Base-by-base conservation (phyloP, 2,113 vertebrate species). In the Pelmatolapia mariae region DNA sequence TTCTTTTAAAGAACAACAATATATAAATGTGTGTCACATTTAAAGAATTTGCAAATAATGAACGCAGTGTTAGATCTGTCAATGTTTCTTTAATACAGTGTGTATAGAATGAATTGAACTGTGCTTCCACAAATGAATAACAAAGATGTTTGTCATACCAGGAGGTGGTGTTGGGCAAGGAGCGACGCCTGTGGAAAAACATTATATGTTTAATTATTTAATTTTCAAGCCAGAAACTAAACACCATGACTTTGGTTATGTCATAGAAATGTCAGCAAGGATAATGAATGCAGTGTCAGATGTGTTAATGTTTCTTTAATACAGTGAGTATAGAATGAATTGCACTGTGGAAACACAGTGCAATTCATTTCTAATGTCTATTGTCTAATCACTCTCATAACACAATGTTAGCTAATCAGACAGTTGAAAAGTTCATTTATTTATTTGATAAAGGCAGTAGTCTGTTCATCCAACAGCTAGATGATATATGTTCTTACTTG, bases 161-260 rank as follows among this genome's bases (percentile, higher is more conserved):
- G 54, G 54, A 57, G 7, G 24, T 57, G 54, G 22, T 57, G 24
- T 26, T 57, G 54, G 3, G 12, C 54, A 57, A 26, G 54, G 54
- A 57, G 24, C 3, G 0, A 57, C 0, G 12, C 12, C 54, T 57
- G 54, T 26, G 12, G 12, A 26, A 57, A 57, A 26, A 57, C 24
- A 57, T 57, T 26, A 26, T 1, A 57, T 57, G 54, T 57, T 57
- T 2, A 57, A 29, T 0, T 57, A 56, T 24, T 56, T 56, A 56
- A 24, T 1, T 56, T 53, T 56, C 22, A 26, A 56, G 11, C 22
- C 53, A 13, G 22, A 56, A 56, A 56, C 53, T 24, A 26, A 56
- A 56, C 22, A 26, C 53, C 53, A 56, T 24, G 45, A 47, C 45
- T 47, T 47, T 47, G 45, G 45, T 47, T 47, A 47, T 47, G 45